Evolutionary conservation across 2,113 vertebrate genomes (phyloP).

Genomic region (Proterorhinus semilunaris): DNA sequence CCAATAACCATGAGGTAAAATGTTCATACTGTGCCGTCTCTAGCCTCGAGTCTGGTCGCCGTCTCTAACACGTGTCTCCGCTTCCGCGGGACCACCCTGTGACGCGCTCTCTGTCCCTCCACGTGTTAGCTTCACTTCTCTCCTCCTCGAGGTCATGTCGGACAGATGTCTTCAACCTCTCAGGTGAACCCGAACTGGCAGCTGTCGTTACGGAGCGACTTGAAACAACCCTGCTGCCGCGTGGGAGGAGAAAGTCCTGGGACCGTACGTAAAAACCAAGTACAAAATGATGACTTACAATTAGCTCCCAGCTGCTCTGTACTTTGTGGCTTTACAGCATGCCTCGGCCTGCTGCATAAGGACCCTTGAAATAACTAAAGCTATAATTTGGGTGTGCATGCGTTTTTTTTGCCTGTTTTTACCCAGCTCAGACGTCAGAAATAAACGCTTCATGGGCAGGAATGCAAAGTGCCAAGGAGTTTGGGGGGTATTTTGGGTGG

Average conservation of each 20-base stretch:
- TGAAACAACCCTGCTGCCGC: constrained; percentile 35
- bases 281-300: constrained; percentile 74
- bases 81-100: not conserved
- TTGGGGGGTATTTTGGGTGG: not conserved
- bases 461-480: constrained; percentile 23
- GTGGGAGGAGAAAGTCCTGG: constrained; percentile 70
- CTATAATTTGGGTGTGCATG: constrained; percentile 64
- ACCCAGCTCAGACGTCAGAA: constrained; percentile 59
- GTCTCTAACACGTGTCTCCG: too few relatives aligned
- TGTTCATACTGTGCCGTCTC: too few relatives aligned
- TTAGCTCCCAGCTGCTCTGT: constrained; percentile 69
- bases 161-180: not conserved
- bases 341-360: constrained; percentile 58
- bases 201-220: constrained; percentile 14
- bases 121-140: not conserved
- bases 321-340: constrained; percentile 71
- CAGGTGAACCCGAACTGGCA: constrained; percentile 14
- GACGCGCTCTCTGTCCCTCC: not conserved
- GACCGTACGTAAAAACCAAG: constrained; percentile 59
- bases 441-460: constrained; percentile 46
- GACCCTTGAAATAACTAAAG: constrained; percentile 64
- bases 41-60: too few relatives aligned
- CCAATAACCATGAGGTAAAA: too few relatives aligned
- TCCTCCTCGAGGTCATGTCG: not conserved
- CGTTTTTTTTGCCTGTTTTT: constrained; percentile 53